Base-by-base conservation (phyloP, 92 coral and sea anemone species). In the Desmophyllum pertusum region DNA sequence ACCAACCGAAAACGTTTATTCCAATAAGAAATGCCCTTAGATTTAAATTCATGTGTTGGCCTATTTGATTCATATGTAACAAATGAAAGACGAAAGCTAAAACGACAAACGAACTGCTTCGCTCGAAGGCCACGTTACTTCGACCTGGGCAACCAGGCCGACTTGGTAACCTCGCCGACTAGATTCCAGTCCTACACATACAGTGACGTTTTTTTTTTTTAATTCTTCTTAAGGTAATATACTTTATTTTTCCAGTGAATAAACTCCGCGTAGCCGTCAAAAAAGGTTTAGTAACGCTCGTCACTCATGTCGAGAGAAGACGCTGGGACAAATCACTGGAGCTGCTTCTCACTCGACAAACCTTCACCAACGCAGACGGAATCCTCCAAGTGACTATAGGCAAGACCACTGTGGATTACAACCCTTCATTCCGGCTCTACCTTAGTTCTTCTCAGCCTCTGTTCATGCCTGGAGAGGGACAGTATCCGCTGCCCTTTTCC, bases 341-440 rank as follows among this genome's bases (percentile, higher is more conserved):
- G 69, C 89, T 92, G 39, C 81, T 96, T 25, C 89, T 96, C 42
- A 81, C 93, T 36, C 94, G 98, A 29, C 94, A 92, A 72, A 92
- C 95, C 17, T 93, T 96, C 59, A 85, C 84, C 83, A 92, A 88
- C 76, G 74, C 75, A 55, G 88, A 87, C 45, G 96, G 80, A 63
- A 57, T 43, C 35, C 80, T 78, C n/a, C 92, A 92, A 76, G 80
- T 96, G 14, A 81, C 61, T 9, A 89, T 96, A 13, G 98, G 99
- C 46, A 92, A 83, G 79, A 83, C 94, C 23, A 90, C 92, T 29
- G 91, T 96, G 73, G 85, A 91, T 30, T 94, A 88, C 76, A 89
- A 91, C 84, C 98, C 98, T 1, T 89, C 97, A 27, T 96, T 96
- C 85, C 93, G 97, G 17, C 89, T 96, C 57, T 96, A 92, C 86